Conservation (phyloP, 1,140 invertebrate species). For the Caenorhabditis briggsae region DNA sequence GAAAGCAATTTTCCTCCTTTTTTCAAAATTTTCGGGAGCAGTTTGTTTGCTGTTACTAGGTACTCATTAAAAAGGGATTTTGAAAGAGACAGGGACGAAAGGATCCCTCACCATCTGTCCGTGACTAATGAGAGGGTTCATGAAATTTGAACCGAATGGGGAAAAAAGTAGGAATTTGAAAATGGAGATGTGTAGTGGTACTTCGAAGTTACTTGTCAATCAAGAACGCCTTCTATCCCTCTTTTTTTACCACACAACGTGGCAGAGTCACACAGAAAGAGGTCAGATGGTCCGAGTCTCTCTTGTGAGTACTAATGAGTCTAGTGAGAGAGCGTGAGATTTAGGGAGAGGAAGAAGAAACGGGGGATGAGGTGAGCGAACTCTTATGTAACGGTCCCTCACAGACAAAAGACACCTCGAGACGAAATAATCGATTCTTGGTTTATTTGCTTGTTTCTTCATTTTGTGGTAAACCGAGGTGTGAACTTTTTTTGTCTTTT, state of each 20-base stretch:
- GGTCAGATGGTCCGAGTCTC: background rate
- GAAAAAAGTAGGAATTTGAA: background rate
- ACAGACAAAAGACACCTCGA: background rate
- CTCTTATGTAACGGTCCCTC: background rate
- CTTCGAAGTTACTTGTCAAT: background rate
- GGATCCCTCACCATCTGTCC: background rate
- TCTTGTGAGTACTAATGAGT: too few relatives aligned
- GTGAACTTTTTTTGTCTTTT: too few relatives aligned
- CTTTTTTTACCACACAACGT: background rate
- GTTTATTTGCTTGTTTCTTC: background rate
- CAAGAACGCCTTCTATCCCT: too few relatives aligned
- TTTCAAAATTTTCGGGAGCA: background rate
- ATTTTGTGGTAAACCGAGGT: too few relatives aligned
- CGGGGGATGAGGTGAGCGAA: background rate
- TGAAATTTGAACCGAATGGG: too few relatives aligned
- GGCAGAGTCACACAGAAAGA: background rate
- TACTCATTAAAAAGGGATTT: background rate
- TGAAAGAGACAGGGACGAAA: background rate
- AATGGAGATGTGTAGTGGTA: background rate
- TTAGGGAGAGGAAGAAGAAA: background rate
- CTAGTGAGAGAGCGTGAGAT: background rate
- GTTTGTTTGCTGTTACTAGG: slow-evolving; percentile 9
- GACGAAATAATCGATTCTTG: background rate
- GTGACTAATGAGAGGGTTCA: background rate
- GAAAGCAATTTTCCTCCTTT: background rate